Percentiles rank a stretch among this genome's conserved stretches.
phyloP scores from a whole-genome alignment of 2,113 vertebrate species.

The Todiramphus chloris region DNA sequence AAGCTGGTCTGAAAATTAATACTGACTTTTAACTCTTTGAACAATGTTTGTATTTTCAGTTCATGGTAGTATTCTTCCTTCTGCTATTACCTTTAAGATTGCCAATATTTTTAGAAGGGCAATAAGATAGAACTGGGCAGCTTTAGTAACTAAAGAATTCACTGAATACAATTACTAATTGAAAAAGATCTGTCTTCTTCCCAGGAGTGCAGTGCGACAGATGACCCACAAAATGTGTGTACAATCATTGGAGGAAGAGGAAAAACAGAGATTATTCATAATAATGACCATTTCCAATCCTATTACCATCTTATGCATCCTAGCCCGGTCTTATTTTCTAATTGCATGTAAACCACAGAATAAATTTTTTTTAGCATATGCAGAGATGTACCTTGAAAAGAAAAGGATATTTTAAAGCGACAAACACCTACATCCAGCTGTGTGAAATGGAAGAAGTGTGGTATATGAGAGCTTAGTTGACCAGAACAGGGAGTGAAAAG shows the following conservation, averaged over 20 bases:
- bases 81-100: background rate
- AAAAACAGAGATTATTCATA: background rate
- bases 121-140: background rate
- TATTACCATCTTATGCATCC: background rate
- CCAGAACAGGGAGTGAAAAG: background rate
- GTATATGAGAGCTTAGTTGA: background rate
- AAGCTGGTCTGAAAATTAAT: background rate
- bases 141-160: background rate
- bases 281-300: background rate
- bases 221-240: background rate
- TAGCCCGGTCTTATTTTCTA: background rate
- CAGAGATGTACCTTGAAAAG: background rate
- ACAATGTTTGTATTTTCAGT: background rate
- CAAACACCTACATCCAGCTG: background rate
- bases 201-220: background rate
- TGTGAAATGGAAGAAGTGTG: background rate
- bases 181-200: background rate
- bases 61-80: background rate
- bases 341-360: background rate
- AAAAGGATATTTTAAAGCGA: background rate
- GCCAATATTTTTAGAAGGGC: background rate
- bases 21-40: background rate
- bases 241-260: background rate
- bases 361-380: background rate
- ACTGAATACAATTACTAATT: background rate